A percentile compares a stretch with the other conserved stretches of the same genome.
These are phyloP conservation scores for Pedetes capensis DNA, from an alignment of 2,113 vertebrate genomes.

Conservation along the genomic window DNA sequence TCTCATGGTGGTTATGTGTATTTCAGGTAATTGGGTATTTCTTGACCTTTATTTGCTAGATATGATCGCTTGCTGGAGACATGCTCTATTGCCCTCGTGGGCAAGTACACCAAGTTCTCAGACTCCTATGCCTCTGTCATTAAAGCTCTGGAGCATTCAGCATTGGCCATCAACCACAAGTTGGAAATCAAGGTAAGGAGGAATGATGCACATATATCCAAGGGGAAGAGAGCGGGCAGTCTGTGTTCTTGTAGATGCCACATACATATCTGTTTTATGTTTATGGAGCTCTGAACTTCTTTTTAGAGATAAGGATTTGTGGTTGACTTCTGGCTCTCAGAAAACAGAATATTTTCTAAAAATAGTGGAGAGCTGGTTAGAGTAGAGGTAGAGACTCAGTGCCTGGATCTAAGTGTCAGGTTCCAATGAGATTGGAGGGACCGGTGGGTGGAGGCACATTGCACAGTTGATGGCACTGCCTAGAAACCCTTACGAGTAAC, in stretches of 20 bases:
- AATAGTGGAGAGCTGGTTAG: not conserved
- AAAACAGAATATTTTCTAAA: not conserved
- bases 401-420: not conserved
- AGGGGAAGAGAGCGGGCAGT: not conserved
- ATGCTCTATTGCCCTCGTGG: constrained; percentile 94
- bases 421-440: not conserved
- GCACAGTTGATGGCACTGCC: not conserved
- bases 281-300: not conserved
- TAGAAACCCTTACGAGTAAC: not conserved
- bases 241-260: not conserved
- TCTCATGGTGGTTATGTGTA: not conserved
- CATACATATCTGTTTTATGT: not conserved
- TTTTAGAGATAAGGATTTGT: not conserved
- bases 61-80: constrained; percentile 94
- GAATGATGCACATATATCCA: rapidly evolving
- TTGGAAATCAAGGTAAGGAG: constrained; percentile 92
- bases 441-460: not conserved
- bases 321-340: not conserved
- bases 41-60: constrained; percentile 77
- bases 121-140: constrained; percentile 98
- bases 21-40: not conserved
- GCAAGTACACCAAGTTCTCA: constrained; percentile 97
- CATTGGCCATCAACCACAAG: constrained; percentile 96
- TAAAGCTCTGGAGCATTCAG: constrained; percentile 96
- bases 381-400: not conserved